Evolutionary conservation across 2,113 vertebrate species (phyloP).

Genomic region (Pandion haliaetus): DNA sequence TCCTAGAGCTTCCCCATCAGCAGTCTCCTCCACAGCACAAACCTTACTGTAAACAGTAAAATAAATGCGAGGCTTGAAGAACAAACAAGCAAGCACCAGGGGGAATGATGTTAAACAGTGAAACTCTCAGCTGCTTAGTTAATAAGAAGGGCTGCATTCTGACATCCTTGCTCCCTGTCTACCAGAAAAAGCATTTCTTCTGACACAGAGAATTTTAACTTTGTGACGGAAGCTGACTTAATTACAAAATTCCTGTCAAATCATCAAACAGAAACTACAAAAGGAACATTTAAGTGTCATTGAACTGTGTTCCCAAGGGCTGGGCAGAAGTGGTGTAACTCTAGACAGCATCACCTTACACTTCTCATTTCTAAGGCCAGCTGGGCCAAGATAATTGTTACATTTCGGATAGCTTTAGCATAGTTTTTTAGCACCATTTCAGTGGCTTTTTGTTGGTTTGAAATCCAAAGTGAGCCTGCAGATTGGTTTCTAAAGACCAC

Average conservation of each 20-base stretch:
- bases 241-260: neutral
- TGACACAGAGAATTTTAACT: neutral
- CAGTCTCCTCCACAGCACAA: neutral
- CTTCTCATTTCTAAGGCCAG: neutral
- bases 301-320: neutral
- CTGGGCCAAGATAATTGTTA: neutral
- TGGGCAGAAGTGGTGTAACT: neutral
- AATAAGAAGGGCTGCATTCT: neutral
- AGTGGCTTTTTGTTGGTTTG: neutral
- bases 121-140: neutral
- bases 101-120: neutral
- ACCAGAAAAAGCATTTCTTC: neutral
- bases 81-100: neutral
- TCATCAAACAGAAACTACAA: neutral
- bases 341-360: neutral
- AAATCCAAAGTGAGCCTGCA: neutral
- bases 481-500: neutral
- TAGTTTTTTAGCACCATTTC: neutral
- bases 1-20: neutral
- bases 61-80: neutral
- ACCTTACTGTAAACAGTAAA: neutral
- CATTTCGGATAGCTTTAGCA: neutral
- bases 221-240: neutral
- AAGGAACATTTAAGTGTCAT: neutral
- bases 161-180: neutral